Base-by-base conservation (phyloP, 2,888 invertebrate species). In the Andrena flavipes region DNA sequence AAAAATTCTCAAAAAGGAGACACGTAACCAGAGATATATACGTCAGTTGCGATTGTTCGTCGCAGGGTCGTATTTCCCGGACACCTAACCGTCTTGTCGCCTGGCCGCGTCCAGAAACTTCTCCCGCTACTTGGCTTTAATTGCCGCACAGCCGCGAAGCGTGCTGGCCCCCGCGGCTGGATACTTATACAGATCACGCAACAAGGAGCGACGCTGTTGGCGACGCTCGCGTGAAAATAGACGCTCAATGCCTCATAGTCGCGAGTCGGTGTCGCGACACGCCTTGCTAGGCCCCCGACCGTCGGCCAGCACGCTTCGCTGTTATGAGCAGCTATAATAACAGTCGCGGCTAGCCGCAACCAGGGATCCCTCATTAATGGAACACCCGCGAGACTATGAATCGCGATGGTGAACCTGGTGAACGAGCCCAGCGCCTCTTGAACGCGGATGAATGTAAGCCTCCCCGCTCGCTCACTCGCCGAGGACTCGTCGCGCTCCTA, bases 301-400 rank as follows among this genome's bases (percentile, higher is more conserved):
- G 35, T 60, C 30, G 60, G 23, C 78, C 65, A 76, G 72, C 69
- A 75, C 67, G 76, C 80, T 87, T 88, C 87, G 88, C 91, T 90
- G 91, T 93, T 93, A 93, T 93, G 92, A 93, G 90, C 91, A 90
- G 90, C 91, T 92, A 91, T 92, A 92, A 92, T 92, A 93, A 92
- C 92, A 92, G 91, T 82, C 79, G 80, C 79, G 79, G 86, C 75
- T 90, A 80, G 84, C 88, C 81, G 80, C 84, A 48, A 86, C 82
- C 80, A 85, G 84, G 84, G 69, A 80, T 67, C 84, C 89, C 92
- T 93, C 93, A 92, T 93, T 93, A 93, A 93, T 93, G 93, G 91
- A 90, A 88, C 88, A 87, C 83, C 84, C 91, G 91, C 90, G 90
- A 86, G 90, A 91, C 92, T 91, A 93, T 93, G 93, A 93, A 93